These are phyloP conservation scores for Metallyticus violacea DNA, from an alignment of 2,888 invertebrate species.

Conservation along the genomic window DNA sequence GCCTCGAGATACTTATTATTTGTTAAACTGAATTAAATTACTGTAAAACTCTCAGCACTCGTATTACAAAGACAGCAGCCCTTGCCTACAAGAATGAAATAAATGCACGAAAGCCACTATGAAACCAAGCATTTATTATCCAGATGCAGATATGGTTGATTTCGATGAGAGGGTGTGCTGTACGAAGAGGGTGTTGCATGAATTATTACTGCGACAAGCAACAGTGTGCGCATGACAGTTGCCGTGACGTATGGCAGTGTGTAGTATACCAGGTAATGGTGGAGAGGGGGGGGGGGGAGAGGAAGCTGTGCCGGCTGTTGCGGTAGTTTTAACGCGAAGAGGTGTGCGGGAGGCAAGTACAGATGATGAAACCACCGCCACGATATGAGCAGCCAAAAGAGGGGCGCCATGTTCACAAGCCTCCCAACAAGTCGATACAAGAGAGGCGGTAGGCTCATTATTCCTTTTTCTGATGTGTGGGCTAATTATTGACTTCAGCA, in stretches of 20 bases:
- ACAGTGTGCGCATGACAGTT: conserved; percentile 17
- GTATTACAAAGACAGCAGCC: too few relatives aligned
- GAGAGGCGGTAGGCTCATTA: too few relatives aligned
- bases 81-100: too few relatives aligned
- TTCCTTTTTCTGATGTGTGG: too few relatives aligned
- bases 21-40: too few relatives aligned
- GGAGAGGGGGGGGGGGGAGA: neutral
- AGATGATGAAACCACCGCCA: neutral
- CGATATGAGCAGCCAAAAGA: neutral
- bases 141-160: neutral
- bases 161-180: neutral
- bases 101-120: neutral
- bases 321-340: neutral
- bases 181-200: neutral
- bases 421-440: neutral
- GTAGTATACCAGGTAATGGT: neutral
- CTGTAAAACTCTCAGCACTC: too few relatives aligned
- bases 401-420: neutral
- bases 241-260: neutral
- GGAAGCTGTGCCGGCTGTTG: neutral
- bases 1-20: too few relatives aligned
- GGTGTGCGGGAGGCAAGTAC: neutral
- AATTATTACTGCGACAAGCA: conserved; percentile 24
- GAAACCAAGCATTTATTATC: neutral
- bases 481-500: too few relatives aligned